Base-by-base conservation (phyloP, 2,113 vertebrate genomes). In the Ranitomeya imitator region DNA sequence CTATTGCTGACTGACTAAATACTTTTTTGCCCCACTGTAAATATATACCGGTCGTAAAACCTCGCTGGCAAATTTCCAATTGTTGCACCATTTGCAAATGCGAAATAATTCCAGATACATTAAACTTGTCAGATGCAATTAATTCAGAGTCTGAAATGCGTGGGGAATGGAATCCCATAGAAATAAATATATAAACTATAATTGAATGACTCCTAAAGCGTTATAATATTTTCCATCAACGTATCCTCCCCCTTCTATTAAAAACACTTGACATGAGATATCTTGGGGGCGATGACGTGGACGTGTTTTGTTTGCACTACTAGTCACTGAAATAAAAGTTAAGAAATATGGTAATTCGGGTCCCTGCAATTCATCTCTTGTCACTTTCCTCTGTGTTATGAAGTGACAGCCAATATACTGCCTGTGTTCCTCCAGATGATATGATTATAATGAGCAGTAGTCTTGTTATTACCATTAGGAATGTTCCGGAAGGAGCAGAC, bases 51-150 rank as follows among this genome's bases (percentile, higher is more conserved):
- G 9, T 74, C 31, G 37, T 45, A 18, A 71, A 71, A 71, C 51
- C 77, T 79, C 21, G 31, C 51, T 51, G 57, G 61, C 51, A 83
- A 11, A 65, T 67, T 83, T 69, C 45, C 61, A 54, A 83, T 51
- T 16, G 37, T 51, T 37, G 16, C 18, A 37, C 14, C 6, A 3
- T 19, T 37, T 51, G 37, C 26, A 65, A 52, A 59, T 16, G 26
- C 7, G 15, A 73, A 55, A 12, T 31, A 5, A 59, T 74, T 85
- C 11, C 69, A 59, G 26, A 85, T 67, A 54, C 81, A 83, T 74
- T 85, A 85, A 76, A 85, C 26, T 76, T 85, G 84, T 85, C 84
- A 76, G 69, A n/a, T 52, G 15, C 67, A 76, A 85, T 85, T 85
- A 85, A 85, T 85, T 71, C 63, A 26, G 16, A 10, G 1, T 15